phyloP scores from a whole-genome alignment of 2,797 vertebrate genomes.

The Crocidura indochinensis region DNA sequence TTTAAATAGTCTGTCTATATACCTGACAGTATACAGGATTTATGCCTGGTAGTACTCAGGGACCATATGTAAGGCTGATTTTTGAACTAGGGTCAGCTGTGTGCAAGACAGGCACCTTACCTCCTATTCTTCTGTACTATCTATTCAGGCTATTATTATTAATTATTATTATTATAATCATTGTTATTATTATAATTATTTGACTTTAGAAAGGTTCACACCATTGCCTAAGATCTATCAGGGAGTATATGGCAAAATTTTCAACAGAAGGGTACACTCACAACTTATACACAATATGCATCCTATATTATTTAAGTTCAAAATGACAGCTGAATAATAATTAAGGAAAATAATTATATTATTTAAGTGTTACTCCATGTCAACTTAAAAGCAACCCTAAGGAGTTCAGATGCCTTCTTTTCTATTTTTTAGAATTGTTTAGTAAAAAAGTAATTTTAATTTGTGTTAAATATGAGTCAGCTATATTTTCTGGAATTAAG shows the following conservation, averaged over 20 bases:
- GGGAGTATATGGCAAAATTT: neutral
- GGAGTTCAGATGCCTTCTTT: neutral
- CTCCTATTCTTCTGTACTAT: too few species aligned
- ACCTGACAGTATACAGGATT: too few species aligned
- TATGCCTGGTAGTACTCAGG: too few species aligned
- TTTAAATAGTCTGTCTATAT: conserved; percentile 26
- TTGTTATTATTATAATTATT: neutral
- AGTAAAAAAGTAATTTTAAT: conserved; percentile 48
- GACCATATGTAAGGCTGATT: too few species aligned
- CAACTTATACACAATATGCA: conserved; percentile 1
- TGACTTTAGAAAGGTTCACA: neutral
- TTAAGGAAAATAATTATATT: neutral
- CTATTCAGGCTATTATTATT: too few species aligned
- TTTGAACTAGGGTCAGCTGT: too few species aligned
- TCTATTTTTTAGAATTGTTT: conserved; percentile 27
- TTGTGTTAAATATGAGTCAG: conserved; percentile 2
- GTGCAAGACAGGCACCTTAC: too few species aligned
- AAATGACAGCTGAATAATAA: neutral
- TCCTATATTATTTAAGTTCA: neutral
- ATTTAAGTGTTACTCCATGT: conserved; percentile 44
- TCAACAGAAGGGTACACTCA: neutral
- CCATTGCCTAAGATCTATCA: neutral
- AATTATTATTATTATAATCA: conserved; percentile 5
- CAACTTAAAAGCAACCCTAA: neutral
- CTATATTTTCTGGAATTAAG: conserved; percentile 56